Base-by-base conservation (phyloP, 1,140 invertebrate genomes). In the Caenorhabditis tropicalis region DNA sequence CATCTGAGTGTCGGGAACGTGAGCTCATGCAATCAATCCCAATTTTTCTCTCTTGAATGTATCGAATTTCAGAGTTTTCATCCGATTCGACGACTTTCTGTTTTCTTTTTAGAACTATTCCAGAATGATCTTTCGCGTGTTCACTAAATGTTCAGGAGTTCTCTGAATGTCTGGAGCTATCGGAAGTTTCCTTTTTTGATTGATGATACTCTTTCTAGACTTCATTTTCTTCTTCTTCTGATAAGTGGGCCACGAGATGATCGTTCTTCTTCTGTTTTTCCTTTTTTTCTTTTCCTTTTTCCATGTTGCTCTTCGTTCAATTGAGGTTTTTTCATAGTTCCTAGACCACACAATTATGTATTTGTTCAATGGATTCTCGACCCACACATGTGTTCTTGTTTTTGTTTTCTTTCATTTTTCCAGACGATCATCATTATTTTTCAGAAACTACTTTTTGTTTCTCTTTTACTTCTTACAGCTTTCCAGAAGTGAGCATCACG, bases 281-380 rank as follows among this genome's bases (percentile, higher is more conserved):
- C 19, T 65, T 65, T 36, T n/a, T 33, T 60, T 31, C 33, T n/a
- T 16, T 10, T 65, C 19, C 24, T 65, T 3, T 36, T 65, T 36
- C 29, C 3, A 33, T 16, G 16, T 31, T 33, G 19, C 36, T 10
- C 21, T 15, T 33, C 5, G 33, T 15, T 19, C 3, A 19, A 36
- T 33, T 16, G 58, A 27, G 31, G 58, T 36, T 58, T 7, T 3
- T 36, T 65, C 58, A 21, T 36, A 21, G 58, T 27, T 21, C 19
- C 58, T 15, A 56, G 21, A 65, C 58, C 33, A 65, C 16, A n/a
- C n/a, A n/a, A n/a, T n/a, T n/a, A n/a, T n/a, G n/a, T 65, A 65
- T 65, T 65, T 65, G 58, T 36, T 74, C 65, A 74, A 7, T 74
- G 36, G 33, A 36, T n/a, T 6, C 10, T 58, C 53, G 53, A 65